These are phyloP conservation scores for Macropodus opercularis DNA, from an alignment of 2,797 vertebrate genomes.

Conservation along the genomic window DNA sequence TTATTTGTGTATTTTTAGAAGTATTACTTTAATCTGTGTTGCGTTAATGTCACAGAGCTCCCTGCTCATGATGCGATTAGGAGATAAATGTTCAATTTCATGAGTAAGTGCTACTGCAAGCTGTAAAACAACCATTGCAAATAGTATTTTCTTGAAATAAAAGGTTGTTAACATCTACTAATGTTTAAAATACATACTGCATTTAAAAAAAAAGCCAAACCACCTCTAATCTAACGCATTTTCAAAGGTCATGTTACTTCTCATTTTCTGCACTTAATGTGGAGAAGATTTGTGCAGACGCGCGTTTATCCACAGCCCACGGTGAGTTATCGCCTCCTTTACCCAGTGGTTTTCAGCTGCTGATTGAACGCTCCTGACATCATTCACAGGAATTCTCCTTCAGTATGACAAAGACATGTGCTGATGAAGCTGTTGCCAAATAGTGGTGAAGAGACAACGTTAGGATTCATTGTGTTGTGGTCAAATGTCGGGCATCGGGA, in stretches of 20 bases:
- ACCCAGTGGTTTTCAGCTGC: background rate
- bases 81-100: conserved; percentile 1
- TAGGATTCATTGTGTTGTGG: no score
- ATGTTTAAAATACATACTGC: no score
- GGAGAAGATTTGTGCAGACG: background rate
- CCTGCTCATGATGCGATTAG: conserved; percentile 1
- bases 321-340: background rate
- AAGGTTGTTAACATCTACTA: no score
- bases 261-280: no score
- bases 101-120: background rate
- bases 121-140: background rate
- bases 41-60: conserved; percentile 1
- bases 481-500: conserved; percentile 3
- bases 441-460: no score
- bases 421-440: no score
- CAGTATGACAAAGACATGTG: conserved; percentile 9
- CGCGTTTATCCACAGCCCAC: background rate
- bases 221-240: no score
- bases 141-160: background rate
- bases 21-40: no score
- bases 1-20: no score
- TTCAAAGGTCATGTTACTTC: no score
- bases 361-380: conserved; percentile 2
- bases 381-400: background rate
- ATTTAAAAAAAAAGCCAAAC: no score